Conservation (phyloP, 2,888 invertebrate genomes). For the Dynastes hyllus region DNA sequence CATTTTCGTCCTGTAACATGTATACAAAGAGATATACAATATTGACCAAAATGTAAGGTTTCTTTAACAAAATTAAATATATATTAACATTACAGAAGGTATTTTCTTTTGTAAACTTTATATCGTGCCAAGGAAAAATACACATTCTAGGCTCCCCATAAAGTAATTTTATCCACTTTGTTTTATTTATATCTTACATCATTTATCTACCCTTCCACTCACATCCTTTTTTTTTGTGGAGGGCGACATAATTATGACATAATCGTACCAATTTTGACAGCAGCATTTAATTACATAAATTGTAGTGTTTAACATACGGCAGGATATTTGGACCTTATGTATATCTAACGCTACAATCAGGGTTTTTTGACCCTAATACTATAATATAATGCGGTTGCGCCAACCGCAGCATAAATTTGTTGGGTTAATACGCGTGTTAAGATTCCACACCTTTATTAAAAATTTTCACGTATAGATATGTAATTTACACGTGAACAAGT, state of each 20-base stretch:
- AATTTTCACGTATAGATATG: background rate
- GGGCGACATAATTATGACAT: background rate
- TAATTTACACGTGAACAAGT: background rate
- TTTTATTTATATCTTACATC: background rate
- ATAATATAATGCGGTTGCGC: background rate
- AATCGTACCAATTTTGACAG: background rate
- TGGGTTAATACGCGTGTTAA: too few relatives aligned
- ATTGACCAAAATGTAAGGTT: too few relatives aligned
- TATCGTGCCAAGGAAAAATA: too few relatives aligned
- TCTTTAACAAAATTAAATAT: too few relatives aligned
- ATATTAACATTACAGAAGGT: too few relatives aligned
- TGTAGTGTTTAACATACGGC: background rate
- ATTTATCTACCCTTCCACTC: background rate
- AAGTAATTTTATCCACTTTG: too few relatives aligned
- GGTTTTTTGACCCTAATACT: conserved; percentile 5
- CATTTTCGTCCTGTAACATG: too few relatives aligned
- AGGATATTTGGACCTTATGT: too few relatives aligned
- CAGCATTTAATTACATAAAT: background rate
- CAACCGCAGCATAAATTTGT: background rate
- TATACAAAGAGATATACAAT: too few relatives aligned
- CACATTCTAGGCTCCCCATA: too few relatives aligned
- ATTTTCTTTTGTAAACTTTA: too few relatives aligned
- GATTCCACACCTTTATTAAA: background rate
- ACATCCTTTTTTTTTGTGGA: background rate
- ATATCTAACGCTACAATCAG: background rate